Conservation (phyloP, 2,797 vertebrate species). For the Propithecus deckenii region DNA sequence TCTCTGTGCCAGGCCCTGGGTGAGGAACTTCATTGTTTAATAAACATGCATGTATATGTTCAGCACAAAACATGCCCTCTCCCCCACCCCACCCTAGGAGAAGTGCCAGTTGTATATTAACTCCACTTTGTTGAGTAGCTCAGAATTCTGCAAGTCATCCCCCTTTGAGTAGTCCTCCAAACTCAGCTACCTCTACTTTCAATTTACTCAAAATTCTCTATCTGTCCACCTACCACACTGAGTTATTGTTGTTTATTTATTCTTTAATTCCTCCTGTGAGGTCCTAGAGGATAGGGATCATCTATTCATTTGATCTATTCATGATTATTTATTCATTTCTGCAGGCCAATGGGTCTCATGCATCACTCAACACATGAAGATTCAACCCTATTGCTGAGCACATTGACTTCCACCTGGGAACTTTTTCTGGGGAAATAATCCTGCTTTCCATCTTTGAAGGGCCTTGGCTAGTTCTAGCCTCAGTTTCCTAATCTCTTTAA, state of each 20-base stretch:
- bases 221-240: not conserved
- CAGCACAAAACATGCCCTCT: not conserved
- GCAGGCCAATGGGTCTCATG: not conserved
- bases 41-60: not conserved
- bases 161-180: not conserved
- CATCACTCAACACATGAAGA: not conserved
- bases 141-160: not conserved
- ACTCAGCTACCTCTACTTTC: not conserved
- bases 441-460: not conserved
- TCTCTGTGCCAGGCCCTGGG: not conserved
- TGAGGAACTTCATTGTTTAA: not conserved
- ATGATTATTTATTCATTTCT: not conserved
- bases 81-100: not conserved
- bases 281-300: not conserved
- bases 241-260: not conserved
- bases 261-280: not conserved
- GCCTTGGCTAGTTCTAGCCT: not conserved
- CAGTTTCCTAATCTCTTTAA: slow-evolving; percentile 32
- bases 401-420: not conserved
- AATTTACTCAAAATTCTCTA: not conserved
- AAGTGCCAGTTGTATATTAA: not conserved
- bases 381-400: not conserved
- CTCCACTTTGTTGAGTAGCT: not conserved
- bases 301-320: not conserved
- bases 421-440: not conserved